A percentile compares a stretch with the other conserved stretches of the same genome.
These are phyloP conservation scores for Achatina immaculata DNA, from an alignment of 1,140 invertebrate species.

Conservation along the genomic window DNA sequence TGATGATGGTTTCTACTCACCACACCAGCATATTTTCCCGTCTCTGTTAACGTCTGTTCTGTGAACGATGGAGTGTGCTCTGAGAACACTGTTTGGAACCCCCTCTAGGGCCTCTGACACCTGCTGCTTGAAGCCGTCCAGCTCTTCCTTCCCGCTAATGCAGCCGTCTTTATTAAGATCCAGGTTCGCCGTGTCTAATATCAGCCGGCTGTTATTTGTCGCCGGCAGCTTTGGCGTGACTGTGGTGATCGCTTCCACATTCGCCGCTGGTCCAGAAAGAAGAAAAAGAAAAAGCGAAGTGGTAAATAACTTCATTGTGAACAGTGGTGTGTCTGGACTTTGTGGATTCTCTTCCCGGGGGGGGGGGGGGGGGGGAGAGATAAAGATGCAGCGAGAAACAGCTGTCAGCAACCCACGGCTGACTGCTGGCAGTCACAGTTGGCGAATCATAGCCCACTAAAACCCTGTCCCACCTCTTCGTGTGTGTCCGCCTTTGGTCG, in stretches of 20 bases:
- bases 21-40: slow-evolving; percentile 27
- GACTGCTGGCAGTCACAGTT: too few relatives aligned
- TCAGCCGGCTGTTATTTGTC: background rate
- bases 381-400: too few relatives aligned
- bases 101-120: background rate
- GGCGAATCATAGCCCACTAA: too few relatives aligned
- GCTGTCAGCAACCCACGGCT: too few relatives aligned
- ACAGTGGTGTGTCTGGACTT: too few relatives aligned
- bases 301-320: background rate
- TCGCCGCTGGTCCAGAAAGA: background rate
- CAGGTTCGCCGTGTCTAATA: slow-evolving; percentile 13
- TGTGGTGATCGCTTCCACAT: background rate
- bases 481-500: too few relatives aligned
- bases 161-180: slow-evolving; percentile 28
- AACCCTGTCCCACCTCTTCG: too few relatives aligned
- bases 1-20: too few relatives aligned
- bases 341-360: too few relatives aligned
- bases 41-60: slow-evolving; percentile 27
- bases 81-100: background rate
- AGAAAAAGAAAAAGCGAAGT: background rate
- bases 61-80: slow-evolving; percentile 19
- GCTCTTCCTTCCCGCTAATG: slow-evolving; percentile 11
- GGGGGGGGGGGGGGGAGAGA: too few relatives aligned
- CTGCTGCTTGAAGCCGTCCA: slow-evolving; percentile 9
- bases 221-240: background rate